These are phyloP conservation scores for Lepas anatifera DNA, from an alignment of 2,888 invertebrate genomes.

Conservation along the genomic window DNA sequence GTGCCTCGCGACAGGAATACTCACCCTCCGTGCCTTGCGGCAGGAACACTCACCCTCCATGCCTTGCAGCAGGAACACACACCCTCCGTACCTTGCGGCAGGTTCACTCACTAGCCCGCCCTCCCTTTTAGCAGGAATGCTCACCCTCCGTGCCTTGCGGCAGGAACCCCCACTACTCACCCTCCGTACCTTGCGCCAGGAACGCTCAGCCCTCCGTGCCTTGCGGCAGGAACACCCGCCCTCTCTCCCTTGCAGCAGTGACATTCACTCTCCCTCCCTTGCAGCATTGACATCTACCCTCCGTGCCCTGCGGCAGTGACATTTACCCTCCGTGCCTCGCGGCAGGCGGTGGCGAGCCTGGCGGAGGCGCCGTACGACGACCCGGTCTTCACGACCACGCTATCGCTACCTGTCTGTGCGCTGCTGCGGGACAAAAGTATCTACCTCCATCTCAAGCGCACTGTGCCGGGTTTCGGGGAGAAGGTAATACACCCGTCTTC, in stretches of 20 bases:
- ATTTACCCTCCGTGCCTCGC: background rate
- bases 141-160: too few species aligned
- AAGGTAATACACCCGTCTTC: background rate
- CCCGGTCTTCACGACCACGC: background rate
- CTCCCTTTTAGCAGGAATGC: too few species aligned
- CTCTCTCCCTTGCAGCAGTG: background rate
- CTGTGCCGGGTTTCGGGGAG: background rate
- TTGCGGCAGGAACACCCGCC: background rate
- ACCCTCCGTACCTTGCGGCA: too few species aligned
- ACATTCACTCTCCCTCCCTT: background rate
- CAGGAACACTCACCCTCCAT: too few species aligned
- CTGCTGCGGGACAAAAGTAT: background rate
- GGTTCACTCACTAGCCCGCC: too few species aligned
- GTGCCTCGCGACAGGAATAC: too few species aligned
- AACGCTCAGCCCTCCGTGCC: too few species aligned
- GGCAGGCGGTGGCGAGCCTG: conserved; percentile 2
- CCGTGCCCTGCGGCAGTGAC: background rate
- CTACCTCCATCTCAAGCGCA: background rate
- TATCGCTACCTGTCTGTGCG: background rate
- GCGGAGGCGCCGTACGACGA: background rate
- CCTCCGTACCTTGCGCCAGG: too few species aligned
- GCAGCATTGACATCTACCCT: background rate
- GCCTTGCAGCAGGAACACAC: too few species aligned
- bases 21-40: too few species aligned
- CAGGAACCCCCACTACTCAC: too few species aligned